Percentiles rank a stretch among this genome's conserved stretches.
These are phyloP conservation scores for Opisthocomus hoazin DNA, from an alignment of 2,113 vertebrate genomes.

Conservation along the genomic window DNA sequence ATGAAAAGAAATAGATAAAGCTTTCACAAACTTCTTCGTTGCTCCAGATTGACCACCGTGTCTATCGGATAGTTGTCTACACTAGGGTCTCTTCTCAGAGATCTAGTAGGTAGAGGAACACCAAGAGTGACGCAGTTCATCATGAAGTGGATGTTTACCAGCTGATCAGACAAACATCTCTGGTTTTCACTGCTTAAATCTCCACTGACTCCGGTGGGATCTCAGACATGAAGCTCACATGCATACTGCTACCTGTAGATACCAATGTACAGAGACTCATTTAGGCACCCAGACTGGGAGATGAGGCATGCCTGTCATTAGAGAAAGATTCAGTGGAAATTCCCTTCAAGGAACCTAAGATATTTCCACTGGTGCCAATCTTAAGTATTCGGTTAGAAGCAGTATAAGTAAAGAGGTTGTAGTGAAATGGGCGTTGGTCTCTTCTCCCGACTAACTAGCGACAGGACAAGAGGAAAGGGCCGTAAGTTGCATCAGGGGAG, in stretches of 20 bases:
- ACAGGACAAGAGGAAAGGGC: too few species aligned
- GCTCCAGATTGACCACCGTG: background rate
- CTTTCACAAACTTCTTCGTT: background rate
- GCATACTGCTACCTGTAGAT: background rate
- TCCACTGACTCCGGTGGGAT: background rate
- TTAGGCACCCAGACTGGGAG: background rate
- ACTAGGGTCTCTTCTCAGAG: background rate
- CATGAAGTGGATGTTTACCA: rapidly evolving
- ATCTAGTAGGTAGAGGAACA: background rate
- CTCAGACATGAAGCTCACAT: background rate
- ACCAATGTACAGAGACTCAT: background rate
- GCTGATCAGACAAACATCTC: rapidly evolving
- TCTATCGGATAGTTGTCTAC: background rate
- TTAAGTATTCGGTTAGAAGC: background rate
- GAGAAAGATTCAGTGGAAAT: background rate
- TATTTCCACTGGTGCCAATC: background rate
- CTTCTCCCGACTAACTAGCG: too few species aligned
- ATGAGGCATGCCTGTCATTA: background rate
- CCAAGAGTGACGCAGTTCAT: background rate
- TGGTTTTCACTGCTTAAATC: background rate
- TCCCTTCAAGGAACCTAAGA: background rate
- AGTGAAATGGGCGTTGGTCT: too few species aligned
- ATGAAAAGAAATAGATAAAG: background rate
- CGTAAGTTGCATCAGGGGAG: too few species aligned
- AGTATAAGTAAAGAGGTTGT: background rate